Evolutionary conservation across 2,113 vertebrate genomes (phyloP), one percentile per base, ranked within the genome.

Genomic region (Phodopus roborovskii): DNA sequence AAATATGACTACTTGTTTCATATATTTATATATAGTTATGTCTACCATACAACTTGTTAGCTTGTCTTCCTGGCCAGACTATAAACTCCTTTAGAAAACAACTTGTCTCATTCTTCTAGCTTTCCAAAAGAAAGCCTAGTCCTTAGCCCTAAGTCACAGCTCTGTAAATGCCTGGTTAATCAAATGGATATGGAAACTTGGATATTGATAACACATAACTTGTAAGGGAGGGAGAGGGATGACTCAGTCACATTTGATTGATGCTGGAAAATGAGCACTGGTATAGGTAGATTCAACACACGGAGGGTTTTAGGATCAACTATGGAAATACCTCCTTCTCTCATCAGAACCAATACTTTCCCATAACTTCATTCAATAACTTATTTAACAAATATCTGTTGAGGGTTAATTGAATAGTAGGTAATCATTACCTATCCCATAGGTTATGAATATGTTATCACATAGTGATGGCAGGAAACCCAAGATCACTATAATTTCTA

Each of bases 11-110:
- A 90, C 42, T 28, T 71, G 10, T 60, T 86, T 71, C 36, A 45
- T 13, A 74, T 42, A 62, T 42, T 77, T 84, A 62, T 26, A 30
- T 62, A n/a, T 28, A 68, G 58, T 66, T 77, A 33, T 28, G 58
- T 20, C 16, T 71, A 78, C 60, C 60, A 53, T 9, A 26, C 42
- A 58, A 60, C 33, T 64, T 50, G 39, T 12, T 42, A 26, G 53
- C n/a, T 91, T 39, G 50, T 75, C 87, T 71, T 96, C 13, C 33
- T 45, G 83, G 45, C 28, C 17, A 42, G 48, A 60, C 75, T 88
- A 1, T 62, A 90, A 84, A 87, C 33, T 56, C 68, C 84, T 71
- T n/a, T 12, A 79, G 36, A 92, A 87, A 17, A 79, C 68, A 97
- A 90, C 58, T 19, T 33, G 4, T 60, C 60, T 87, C 28, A 48